Evolutionary conservation across 2,888 invertebrate genomes (phyloP).

Genomic region (Chloromyia formosa): DNA sequence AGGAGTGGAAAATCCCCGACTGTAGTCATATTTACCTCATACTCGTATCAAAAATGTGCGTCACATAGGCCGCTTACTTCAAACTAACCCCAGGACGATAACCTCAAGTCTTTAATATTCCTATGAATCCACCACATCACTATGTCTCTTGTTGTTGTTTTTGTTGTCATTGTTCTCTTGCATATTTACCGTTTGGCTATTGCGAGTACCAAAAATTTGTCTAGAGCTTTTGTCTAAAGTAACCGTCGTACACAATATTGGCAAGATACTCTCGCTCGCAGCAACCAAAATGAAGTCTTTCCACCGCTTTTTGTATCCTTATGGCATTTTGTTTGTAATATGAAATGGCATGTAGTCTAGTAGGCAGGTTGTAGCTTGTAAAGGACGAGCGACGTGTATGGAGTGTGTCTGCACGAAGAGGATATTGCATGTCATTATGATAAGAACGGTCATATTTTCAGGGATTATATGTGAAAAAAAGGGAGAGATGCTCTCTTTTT

Average conservation of each 20-base stretch:
- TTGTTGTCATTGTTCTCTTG: neutral
- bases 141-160: too few species aligned
- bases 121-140: neutral
- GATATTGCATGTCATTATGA: conserved; percentile 32
- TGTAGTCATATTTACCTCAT: neutral
- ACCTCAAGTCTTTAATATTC: neutral
- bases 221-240: conserved; percentile 14
- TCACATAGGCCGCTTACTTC: neutral
- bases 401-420: conserved; percentile 15
- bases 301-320: too few species aligned
- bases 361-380: neutral
- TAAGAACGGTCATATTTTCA: conserved; percentile 45
- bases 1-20: neutral
- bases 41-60: conserved; percentile 2
- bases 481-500: too few species aligned
- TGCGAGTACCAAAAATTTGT: conserved; percentile 25
- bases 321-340: conserved; percentile 13
- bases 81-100: neutral
- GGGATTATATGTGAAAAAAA: conserved; percentile 47
- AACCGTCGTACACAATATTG: too few species aligned
- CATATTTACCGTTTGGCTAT: neutral
- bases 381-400: neutral
- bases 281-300: too few species aligned
- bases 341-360: neutral
- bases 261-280: too few species aligned